Evolutionary conservation across 2,888 invertebrate species (phyloP).

Genomic region (Gymnosoma rotundatum): DNA sequence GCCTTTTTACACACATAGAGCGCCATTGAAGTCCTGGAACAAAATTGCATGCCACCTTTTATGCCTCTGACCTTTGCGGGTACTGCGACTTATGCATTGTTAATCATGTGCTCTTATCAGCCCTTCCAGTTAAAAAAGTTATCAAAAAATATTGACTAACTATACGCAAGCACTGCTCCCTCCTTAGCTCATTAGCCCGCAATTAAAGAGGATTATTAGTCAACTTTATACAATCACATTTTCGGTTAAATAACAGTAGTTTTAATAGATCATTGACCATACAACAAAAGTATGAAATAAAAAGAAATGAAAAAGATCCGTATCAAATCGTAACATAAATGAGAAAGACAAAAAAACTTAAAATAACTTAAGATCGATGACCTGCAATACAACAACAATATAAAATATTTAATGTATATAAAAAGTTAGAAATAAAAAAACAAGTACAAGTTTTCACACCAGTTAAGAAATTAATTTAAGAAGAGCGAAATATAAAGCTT

Average conservation of each 20-base stretch:
- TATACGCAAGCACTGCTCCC: too few relatives aligned
- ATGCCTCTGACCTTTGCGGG: too few relatives aligned
- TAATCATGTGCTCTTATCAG: too few relatives aligned
- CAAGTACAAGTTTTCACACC: constrained; percentile 33
- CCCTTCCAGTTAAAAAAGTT: too few relatives aligned
- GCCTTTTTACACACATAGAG: too few relatives aligned
- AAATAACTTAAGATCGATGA: constrained; percentile 49
- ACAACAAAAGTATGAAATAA: constrained; percentile 1
- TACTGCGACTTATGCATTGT: too few relatives aligned
- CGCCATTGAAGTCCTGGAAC: too few relatives aligned
- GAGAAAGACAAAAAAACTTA: constrained; percentile 32
- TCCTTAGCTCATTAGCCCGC: too few relatives aligned
- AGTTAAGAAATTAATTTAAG: constrained; percentile 23
- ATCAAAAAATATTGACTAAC: too few relatives aligned
- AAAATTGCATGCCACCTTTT: too few relatives aligned
- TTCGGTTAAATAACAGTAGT: constrained; percentile 7
- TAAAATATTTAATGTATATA: constrained; percentile 13
- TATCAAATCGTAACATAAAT: neutral
- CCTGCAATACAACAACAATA: constrained; percentile 24
- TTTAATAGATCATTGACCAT: constrained; percentile 40
- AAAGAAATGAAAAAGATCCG: constrained; percentile 9
- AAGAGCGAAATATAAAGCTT: neutral
- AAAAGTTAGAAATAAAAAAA: constrained; percentile 17
- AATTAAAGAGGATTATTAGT: neutral
- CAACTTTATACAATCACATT: neutral